phyloP scores from a whole-genome alignment of 2,113 vertebrate genomes.

The Eretmodus cyanostictus region DNA sequence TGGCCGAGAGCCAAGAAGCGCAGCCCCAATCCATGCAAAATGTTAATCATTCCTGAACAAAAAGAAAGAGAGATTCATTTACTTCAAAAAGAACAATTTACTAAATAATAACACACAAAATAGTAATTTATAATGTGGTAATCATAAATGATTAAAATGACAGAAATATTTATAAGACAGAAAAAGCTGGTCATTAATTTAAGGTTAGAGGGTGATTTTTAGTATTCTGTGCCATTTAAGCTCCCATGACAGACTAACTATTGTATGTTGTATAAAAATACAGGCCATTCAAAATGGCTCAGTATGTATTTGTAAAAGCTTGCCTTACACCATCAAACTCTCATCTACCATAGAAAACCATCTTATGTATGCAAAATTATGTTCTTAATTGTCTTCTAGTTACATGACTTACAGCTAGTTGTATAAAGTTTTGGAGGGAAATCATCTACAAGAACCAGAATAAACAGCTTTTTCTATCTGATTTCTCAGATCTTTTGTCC shows the following conservation, averaged over 20 bases:
- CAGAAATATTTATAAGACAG: neutral
- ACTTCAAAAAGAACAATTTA: neutral
- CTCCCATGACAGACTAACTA: neutral
- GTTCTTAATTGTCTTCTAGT: neutral
- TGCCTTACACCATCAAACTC: neutral
- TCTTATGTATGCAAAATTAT: neutral
- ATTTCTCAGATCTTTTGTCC: neutral
- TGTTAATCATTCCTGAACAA: conserved; percentile 93
- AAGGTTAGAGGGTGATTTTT: neutral
- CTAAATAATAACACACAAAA: neutral
- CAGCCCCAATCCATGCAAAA: conserved; percentile 91
- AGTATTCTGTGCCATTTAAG: neutral
- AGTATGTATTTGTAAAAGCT: neutral
- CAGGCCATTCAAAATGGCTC: neutral
- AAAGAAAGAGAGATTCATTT: neutral
- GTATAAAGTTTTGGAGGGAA: neutral
- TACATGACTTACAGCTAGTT: neutral
- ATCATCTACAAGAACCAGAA: neutral
- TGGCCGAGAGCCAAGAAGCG: conserved; percentile 92
- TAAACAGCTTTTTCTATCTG: neutral
- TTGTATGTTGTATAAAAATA: neutral
- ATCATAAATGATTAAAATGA: neutral
- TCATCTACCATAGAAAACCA: neutral
- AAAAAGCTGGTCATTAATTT: neutral
- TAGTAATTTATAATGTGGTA: neutral